A percentile compares a stretch with the other conserved stretches of the same genome.
Evolutionary conservation across 2,888 invertebrate species (phyloP).

Genomic region (Nomada hirtipes): DNA sequence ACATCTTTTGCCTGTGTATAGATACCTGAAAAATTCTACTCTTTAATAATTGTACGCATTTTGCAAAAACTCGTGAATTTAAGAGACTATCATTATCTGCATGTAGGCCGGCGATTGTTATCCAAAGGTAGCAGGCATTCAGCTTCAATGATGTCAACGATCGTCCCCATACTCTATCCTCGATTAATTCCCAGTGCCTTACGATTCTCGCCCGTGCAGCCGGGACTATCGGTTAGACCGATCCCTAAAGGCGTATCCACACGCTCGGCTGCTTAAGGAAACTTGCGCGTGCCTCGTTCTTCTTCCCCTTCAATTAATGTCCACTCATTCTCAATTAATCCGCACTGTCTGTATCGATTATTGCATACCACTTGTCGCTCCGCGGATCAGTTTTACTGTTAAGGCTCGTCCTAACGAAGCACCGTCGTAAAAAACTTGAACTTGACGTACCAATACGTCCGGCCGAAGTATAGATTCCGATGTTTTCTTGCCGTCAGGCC

Average conservation of each 20-base stretch:
- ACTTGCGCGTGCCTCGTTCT: constrained; percentile 73
- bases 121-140: not conserved
- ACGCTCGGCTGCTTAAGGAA: constrained; percentile 72
- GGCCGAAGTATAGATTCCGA: constrained; percentile 52
- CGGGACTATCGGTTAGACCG: constrained; percentile 48
- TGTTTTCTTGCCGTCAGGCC: constrained; percentile 43
- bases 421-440: constrained; percentile 55
- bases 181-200: constrained; percentile 64
- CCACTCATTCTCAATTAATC: constrained; percentile 80
- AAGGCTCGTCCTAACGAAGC: constrained; percentile 66
- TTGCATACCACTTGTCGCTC: constrained; percentile 74
- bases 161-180: constrained; percentile 26
- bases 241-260: constrained; percentile 58
- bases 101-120: no score
- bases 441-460: constrained; percentile 63
- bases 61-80: no score
- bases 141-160: constrained; percentile 25
- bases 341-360: constrained; percentile 79
- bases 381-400: constrained; percentile 65
- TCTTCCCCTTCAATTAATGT: constrained; percentile 79
- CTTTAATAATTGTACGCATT: no score
- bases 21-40: no score
- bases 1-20: no score
- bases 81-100: no score
- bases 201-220: constrained; percentile 60